phyloP scores from a whole-genome alignment of 2,113 vertebrate species.

The Elachura formosa region DNA sequence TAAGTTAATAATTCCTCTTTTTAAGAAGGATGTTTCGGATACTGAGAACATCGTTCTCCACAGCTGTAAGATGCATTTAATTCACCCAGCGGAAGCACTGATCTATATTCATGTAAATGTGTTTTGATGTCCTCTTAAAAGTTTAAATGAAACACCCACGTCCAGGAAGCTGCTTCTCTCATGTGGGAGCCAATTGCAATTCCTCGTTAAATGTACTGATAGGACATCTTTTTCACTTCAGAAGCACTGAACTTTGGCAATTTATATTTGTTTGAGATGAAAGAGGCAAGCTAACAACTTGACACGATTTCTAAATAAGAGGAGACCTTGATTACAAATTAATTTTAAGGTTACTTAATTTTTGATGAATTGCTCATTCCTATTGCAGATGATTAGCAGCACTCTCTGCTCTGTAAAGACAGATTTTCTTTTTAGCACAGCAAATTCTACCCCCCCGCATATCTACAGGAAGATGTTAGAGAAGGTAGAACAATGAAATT shows the following conservation, averaged over 20 bases:
- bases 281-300: background rate
- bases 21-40: constrained; percentile 8
- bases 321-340: background rate
- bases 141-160: constrained; percentile 55
- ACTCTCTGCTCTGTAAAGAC: background rate
- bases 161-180: constrained; percentile 45
- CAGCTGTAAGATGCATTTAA: constrained; percentile 56
- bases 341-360: background rate
- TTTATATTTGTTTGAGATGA: background rate
- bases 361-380: background rate
- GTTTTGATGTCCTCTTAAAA: constrained; percentile 57
- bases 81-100: constrained; percentile 32
- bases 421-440: background rate
- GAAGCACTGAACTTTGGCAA: background rate
- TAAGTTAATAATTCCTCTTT: background rate
- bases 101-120: constrained; percentile 55
- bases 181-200: constrained; percentile 12
- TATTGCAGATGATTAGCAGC: background rate
- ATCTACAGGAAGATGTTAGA: background rate
- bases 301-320: background rate
- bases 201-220: background rate
- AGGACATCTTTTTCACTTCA: constrained; percentile 29
- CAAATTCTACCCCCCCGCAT: background rate
- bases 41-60: background rate
- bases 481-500: background rate